These are phyloP conservation scores for Gymnobelideus leadbeateri DNA, from an alignment of 2,113 vertebrate species.

Conservation along the genomic window DNA sequence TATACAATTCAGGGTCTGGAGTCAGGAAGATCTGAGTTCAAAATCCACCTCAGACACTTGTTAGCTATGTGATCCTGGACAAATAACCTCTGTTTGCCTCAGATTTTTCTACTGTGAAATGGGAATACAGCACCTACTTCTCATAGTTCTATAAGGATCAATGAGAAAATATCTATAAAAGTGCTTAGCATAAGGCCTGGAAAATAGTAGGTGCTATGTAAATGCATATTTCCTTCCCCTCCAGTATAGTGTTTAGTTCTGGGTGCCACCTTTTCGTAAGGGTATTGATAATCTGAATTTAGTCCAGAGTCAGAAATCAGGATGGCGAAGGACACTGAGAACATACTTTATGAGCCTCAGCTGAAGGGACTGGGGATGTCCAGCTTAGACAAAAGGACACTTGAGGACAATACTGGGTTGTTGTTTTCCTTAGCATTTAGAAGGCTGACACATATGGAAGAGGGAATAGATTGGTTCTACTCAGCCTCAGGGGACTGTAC, in stretches of 20 bases:
- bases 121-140: background rate
- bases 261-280: background rate
- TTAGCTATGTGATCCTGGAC: too few relatives aligned
- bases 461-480: too few relatives aligned
- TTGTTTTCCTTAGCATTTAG: background rate
- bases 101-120: background rate
- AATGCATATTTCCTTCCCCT: background rate
- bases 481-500: too few relatives aligned
- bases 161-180: background rate
- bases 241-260: background rate
- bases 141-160: background rate
- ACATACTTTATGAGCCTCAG: background rate
- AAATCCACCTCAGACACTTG: background rate
- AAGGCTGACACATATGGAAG: too few relatives aligned
- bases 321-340: background rate
- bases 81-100: background rate
- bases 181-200: too few relatives aligned
- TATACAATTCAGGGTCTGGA: too few relatives aligned
- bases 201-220: background rate
- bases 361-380: background rate
- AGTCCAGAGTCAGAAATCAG: background rate
- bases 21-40: background rate
- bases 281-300: background rate
- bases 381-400: background rate
- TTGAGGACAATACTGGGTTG: background rate